Conservation (phyloP, 2,113 vertebrate species). For the Pseudorhombus dupliciocellatus region DNA sequence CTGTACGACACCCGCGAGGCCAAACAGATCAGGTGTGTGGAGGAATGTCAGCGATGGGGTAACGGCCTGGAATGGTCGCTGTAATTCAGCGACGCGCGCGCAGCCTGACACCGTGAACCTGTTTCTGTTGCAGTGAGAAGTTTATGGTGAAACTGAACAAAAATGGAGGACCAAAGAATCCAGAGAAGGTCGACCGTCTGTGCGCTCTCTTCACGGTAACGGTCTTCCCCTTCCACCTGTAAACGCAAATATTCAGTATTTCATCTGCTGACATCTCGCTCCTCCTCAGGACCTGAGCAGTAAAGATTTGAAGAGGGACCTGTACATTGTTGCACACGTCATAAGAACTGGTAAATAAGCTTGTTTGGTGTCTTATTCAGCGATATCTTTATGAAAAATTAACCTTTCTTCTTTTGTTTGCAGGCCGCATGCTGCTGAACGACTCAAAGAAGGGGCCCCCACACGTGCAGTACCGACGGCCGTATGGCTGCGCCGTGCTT, state of each 20-base stretch:
- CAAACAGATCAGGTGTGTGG: constrained; percentile 92
- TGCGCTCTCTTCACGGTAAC: constrained; percentile 94
- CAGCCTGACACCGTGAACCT: no score
- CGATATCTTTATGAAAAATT: background rate
- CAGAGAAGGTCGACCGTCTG: constrained; percentile 94
- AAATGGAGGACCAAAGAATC: constrained; percentile 95
- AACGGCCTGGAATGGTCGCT: background rate
- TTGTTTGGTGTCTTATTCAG: background rate
- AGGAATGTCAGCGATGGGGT: background rate
- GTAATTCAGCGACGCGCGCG: background rate
- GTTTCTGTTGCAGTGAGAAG: constrained; percentile 86
- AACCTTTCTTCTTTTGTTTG: constrained; percentile 31
- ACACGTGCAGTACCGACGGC: constrained; percentile 90
- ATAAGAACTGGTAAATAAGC: constrained; percentile 89
- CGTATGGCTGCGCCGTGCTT: constrained; percentile 93
- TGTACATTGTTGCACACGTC: constrained; percentile 95
- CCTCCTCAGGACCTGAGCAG: constrained; percentile 91
- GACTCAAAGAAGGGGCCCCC: constrained; percentile 95
- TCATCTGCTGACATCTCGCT: constrained; percentile 21
- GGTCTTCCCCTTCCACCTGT: background rate
- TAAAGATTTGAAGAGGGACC: constrained; percentile 96
- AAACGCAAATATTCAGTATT: background rate
- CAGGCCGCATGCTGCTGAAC: constrained; percentile 94
- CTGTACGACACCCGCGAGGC: constrained; percentile 93
- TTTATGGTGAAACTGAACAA: constrained; percentile 98